Base-by-base conservation (phyloP, 2,888 invertebrate genomes). In the Subacronicta megacephala region DNA sequence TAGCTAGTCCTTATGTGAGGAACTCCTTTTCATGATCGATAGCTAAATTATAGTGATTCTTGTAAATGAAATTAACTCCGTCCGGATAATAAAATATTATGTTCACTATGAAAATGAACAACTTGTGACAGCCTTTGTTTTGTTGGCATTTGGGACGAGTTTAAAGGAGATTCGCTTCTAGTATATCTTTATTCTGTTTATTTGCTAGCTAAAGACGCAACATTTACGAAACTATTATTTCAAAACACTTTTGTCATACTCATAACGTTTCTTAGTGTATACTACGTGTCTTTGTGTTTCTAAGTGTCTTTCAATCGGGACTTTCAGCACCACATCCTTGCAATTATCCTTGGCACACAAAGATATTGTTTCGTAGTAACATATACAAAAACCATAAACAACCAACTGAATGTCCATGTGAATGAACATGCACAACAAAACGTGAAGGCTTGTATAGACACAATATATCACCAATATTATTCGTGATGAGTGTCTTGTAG, bases 311-410 rank as follows among this genome's bases (percentile, higher is more conserved):
- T n/a, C n/a, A n/a, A 62, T 73, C 42, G 51, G 58, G 46, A 54
- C 63, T 69, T 74, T 72, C 76, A 76, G 77, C 59, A 62, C 74
- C 73, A 61, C 73, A 68, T 72, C 71, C 74, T 69, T 66, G 55
- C 73, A 69, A 75, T 78, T 77, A 80, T 80, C 80, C 82, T 82
- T 80, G 80, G 77, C 78, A 77, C 66, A 75, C 70, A 70, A 67
- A 62, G 50, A 58, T 51, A 58, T 61, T 62, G 61, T 62, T 63
- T 66, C 42, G 40, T 46, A 26, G 36, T 18, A 20, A 47, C 49
- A 55, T 47, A 63, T 41, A 46, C 38, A 56, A 59, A 60, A 50
- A 56, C 53, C 52, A 67, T 54, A 54, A 60, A 59, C 41, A 58
- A 49, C 35, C 36, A 50, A 60, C 43, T 50, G 58, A 44, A 53